Conservation (phyloP, 2,888 invertebrate species). For the Diarsia dahlii region DNA sequence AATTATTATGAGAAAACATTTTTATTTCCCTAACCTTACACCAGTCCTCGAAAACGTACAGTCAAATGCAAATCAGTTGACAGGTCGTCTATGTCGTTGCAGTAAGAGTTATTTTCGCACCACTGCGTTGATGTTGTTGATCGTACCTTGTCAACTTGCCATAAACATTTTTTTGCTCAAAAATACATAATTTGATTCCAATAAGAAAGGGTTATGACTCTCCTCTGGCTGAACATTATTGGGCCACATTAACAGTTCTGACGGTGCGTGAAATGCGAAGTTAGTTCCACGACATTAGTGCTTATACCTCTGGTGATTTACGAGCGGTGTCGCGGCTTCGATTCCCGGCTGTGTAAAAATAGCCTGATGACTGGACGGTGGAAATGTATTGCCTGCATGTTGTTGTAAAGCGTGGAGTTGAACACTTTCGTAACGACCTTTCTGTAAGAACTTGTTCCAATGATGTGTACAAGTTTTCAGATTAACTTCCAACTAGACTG, state of each 20-base stretch:
- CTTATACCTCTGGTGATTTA: constrained; percentile 78
- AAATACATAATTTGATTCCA: constrained; percentile 66
- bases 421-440: neutral
- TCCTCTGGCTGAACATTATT: constrained; percentile 69
- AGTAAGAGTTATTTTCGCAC: neutral
- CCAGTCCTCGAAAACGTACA: constrained; percentile 2
- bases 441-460: neutral
- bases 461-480: neutral
- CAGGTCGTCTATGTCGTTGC: neutral
- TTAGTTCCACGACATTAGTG: constrained; percentile 81
- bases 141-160: constrained; percentile 41
- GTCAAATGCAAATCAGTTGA: neutral
- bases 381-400: constrained; percentile 11
- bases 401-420: constrained; percentile 1
- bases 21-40: constrained; percentile 14
- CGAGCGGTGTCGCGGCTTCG: constrained; percentile 70
- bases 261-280: constrained; percentile 83
- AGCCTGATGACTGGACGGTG: constrained; percentile 48
- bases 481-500: neutral
- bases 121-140: neutral
- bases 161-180: constrained; percentile 49
- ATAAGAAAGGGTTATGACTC: constrained; percentile 58
- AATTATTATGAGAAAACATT: constrained; percentile 28
- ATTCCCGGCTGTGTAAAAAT: constrained; percentile 66
- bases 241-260: constrained; percentile 77